Conservation (phyloP, 2,888 invertebrate genomes). For the Amiota communis region DNA sequence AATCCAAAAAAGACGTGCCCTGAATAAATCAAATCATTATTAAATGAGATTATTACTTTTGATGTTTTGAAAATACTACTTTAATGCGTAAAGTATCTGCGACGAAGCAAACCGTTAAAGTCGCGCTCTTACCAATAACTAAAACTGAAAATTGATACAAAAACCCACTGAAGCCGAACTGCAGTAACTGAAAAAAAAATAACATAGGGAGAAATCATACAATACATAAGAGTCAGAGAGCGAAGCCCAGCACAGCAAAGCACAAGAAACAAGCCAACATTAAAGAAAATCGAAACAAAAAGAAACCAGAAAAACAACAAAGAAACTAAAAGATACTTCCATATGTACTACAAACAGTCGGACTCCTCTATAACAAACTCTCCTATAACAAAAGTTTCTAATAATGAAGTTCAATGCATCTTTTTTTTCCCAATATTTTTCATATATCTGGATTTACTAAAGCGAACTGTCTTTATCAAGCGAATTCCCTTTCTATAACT, state of each 20-base stretch:
- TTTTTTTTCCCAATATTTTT: too few relatives aligned
- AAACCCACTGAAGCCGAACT: slow-evolving; percentile 48
- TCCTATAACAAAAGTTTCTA: too few relatives aligned
- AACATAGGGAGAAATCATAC: background rate
- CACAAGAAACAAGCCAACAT: background rate
- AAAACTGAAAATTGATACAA: slow-evolving; percentile 44
- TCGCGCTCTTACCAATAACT: slow-evolving; percentile 52
- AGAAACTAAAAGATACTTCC: too few relatives aligned
- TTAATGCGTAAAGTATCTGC: too few relatives aligned
- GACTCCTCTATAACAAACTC: too few relatives aligned
- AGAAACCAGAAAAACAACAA: slow-evolving; percentile 24
- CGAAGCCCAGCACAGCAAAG: background rate
- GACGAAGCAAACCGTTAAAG: slow-evolving; percentile 6
- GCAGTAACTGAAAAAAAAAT: background rate
- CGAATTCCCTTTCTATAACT: too few relatives aligned
- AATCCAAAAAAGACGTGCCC: background rate
- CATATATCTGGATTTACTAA: too few relatives aligned
- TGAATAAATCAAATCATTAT: background rate
- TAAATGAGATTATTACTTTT: background rate
- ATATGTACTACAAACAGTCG: too few relatives aligned
- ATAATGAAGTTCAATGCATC: too few relatives aligned
- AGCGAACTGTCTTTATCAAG: too few relatives aligned
- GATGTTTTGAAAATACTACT: background rate
- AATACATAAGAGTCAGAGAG: too few relatives aligned
- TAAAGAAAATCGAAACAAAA: slow-evolving; percentile 33